Evolutionary conservation across 2,888 invertebrate species (phyloP).

Genomic region (Metellina segmentata): DNA sequence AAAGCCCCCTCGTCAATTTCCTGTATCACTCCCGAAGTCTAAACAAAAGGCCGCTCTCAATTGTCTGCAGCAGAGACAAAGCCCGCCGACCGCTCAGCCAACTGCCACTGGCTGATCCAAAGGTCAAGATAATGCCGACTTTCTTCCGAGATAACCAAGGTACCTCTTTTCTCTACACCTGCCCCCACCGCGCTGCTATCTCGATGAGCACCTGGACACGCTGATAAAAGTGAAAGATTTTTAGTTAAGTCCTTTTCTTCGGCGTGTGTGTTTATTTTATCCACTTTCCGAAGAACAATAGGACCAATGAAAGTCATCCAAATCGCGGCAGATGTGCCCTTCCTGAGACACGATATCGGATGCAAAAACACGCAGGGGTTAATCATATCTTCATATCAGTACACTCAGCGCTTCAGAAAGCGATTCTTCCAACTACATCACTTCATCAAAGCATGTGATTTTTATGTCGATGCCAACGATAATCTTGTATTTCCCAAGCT

Average conservation of each 20-base stretch:
- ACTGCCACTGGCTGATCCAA: constrained; percentile 59
- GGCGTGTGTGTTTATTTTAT: background rate
- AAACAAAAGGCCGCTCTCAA: constrained; percentile 58
- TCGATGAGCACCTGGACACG: constrained; percentile 57
- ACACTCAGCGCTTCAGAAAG: background rate
- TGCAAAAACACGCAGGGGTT: background rate
- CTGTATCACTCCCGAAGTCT: constrained; percentile 41
- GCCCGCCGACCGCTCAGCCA: constrained; percentile 36
- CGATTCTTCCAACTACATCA: no score
- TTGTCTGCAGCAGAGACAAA: constrained; percentile 37
- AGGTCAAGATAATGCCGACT: constrained; percentile 56
- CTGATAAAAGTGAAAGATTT: constrained; percentile 42
- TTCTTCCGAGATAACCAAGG: constrained; percentile 25
- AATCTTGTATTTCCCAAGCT: no score
- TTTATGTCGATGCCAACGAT: no score
- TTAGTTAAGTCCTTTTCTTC: background rate
- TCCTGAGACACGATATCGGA: background rate
- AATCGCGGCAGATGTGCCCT: background rate
- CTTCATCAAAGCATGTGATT: no score
- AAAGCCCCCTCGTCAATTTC: constrained; percentile 15
- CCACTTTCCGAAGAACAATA: background rate
- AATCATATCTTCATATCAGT: background rate
- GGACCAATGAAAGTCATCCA: background rate
- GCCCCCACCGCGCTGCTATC: constrained; percentile 56
- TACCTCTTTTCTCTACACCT: constrained; percentile 60